Percentiles rank a stretch among this genome's conserved stretches.
phyloP scores from a whole-genome alignment of 2,113 vertebrate species.

The Capreolus pygargus region DNA sequence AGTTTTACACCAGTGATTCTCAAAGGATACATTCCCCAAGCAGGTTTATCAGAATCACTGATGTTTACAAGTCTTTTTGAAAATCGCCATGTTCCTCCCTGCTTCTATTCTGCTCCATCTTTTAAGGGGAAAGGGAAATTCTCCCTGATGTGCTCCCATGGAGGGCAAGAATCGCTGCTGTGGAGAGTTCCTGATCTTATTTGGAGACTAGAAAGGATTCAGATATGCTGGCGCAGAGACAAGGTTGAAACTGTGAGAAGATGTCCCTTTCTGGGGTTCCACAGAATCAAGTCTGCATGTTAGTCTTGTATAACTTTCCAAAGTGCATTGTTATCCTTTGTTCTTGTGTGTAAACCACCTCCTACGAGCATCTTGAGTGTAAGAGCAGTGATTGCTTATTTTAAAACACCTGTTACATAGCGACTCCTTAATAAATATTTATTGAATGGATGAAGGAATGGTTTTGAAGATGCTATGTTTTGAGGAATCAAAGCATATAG shows the following conservation, averaged over 20 bases:
- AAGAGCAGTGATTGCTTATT: background rate
- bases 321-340: background rate
- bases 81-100: accelerated
- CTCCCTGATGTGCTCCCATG: background rate
- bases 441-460: background rate
- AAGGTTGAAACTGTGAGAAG: background rate
- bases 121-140: background rate
- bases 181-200: background rate
- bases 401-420: background rate
- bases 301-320: background rate
- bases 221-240: background rate
- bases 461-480: background rate
- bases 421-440: background rate
- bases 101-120: background rate
- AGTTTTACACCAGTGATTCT: background rate
- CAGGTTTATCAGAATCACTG: background rate
- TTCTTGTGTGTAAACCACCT: background rate
- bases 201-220: background rate
- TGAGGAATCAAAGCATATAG: background rate
- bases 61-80: background rate
- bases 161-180: background rate
- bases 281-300: background rate
- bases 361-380: background rate
- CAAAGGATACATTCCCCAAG: background rate
- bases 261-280: background rate